Evolutionary conservation across 2,797 vertebrate genomes (phyloP), one percentile per base, ranked within the genome.

Genomic region (Discoglossus pictus): DNA sequence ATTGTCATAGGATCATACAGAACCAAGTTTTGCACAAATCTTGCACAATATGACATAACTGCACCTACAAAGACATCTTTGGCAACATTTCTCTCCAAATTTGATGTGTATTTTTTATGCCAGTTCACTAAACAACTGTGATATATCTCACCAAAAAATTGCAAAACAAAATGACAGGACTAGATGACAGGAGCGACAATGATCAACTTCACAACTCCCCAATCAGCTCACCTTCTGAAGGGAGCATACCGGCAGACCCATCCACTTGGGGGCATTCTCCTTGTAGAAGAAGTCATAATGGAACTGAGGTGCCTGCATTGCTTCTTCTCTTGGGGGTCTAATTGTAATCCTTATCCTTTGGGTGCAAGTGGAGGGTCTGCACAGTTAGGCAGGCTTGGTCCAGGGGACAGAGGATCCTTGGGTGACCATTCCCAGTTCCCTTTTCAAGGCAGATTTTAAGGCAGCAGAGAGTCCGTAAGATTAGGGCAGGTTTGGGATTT

Each of bases 221-320:
- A 21, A 46, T 27, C 38, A 6, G 24, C 79, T 87, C 80, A 93
- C 94, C 93, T 95, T 96, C 73, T 92, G 91, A 70, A 96, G 88
- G 25, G 93, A 89, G 2, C 91, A 86, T 52, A 95, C 93, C 72
- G 95, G 84, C 74, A 96, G 85, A 71, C 92, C 92, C 81, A 87
- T 88, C 94, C 94, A 95, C 83, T 95, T 94, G 65, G 88, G 86
- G 44, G 90, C 86, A 81, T 94, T 96, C 75, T 96, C 94, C 61
- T 95, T 93, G 81, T 86, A 92, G 87, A 91, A 93, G 81, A 96
- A 94, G 80, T 95, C 94, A 88, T 94, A 95, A 74, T 92, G 92
- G 77, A 88, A 86, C 86, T 85, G 93, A 59, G 85, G 85, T 76
- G 91, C 86, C 90, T 95, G 93, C 94, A 96, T 96, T 87, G 79